A percentile compares a stretch with the other conserved stretches of the same genome.
These are phyloP conservation scores for Oriolus oriolus DNA, from an alignment of 2,113 vertebrate species.

Conservation along the genomic window DNA sequence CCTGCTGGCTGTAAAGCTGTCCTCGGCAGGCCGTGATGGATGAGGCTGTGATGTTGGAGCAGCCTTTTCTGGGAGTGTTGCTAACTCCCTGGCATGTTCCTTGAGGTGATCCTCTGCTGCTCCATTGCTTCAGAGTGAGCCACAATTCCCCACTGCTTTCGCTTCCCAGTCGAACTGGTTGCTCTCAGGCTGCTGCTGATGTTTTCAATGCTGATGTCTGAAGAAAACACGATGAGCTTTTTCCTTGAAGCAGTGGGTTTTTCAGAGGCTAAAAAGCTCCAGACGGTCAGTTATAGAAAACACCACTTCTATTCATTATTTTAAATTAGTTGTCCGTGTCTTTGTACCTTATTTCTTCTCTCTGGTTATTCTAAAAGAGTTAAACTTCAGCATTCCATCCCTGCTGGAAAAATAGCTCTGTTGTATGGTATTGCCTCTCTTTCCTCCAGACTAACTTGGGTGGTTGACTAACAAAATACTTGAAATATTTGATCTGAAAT, in stretches of 20 bases:
- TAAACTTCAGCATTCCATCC: background rate
- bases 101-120: conserved; percentile 24
- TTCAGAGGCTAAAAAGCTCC: background rate
- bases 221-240: background rate
- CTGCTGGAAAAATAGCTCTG: background rate
- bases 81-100: background rate
- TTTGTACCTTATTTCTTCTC: background rate
- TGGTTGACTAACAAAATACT: background rate
- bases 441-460: background rate
- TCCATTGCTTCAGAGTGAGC: background rate
- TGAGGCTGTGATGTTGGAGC: background rate
- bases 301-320: background rate
- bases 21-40: background rate
- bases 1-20: background rate
- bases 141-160: conserved; percentile 1
- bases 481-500: background rate
- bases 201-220: background rate
- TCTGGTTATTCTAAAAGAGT: background rate
- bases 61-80: background rate
- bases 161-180: background rate
- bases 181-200: background rate
- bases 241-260: background rate
- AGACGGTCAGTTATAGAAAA: background rate
- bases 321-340: background rate
- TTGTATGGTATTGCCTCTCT: background rate